Base-by-base conservation (phyloP, 2,888 invertebrate species). In the Meteorus cinctellus region DNA sequence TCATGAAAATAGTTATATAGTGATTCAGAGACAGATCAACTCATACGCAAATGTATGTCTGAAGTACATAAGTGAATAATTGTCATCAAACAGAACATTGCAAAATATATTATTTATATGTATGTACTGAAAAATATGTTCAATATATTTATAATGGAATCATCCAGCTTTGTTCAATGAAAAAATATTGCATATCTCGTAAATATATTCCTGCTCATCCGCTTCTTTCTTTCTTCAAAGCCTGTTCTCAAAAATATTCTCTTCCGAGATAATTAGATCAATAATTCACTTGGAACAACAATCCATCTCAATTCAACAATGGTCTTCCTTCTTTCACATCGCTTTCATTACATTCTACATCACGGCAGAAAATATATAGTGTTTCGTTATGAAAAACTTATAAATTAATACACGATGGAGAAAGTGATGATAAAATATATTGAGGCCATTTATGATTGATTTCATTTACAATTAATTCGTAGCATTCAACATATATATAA, bases 171-270 rank as follows among this genome's bases (percentile, higher is more conserved):
- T 34, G 8, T 48, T 51, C 29, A 16, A 48, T 74, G 68, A 41
- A 74, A 69, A 74, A 69, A 74, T 74, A 74, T 74, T 31, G 45
- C 27, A 36, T 74, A 29, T 62, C 31, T 60, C 62, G 6, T 60
- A 27, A 60, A 27, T 60, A 60, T 60, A 27, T 62, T 62, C 31
- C 29, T 19, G n/a, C 55, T 24, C 59, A 45, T 68, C 68, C 34
- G 19, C 31, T 68, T 41, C 10, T 59, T 29, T 60, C 59, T 36
- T 67, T 24, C 48, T 41, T 0, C 48, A 51, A 34, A 60, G 41
- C 45, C 60, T 60, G 2, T 67, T 45, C 19, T 55, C 67, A 67
- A 74, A 74, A 74, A 68, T 62, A 68, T 62, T 29, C 4, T 16
- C 10, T 12, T 24, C 8, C 41, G 41, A 41, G 41, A 41, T 41